Base-by-base conservation (phyloP, 2,797 vertebrate species). In the Lacerta agilis region DNA sequence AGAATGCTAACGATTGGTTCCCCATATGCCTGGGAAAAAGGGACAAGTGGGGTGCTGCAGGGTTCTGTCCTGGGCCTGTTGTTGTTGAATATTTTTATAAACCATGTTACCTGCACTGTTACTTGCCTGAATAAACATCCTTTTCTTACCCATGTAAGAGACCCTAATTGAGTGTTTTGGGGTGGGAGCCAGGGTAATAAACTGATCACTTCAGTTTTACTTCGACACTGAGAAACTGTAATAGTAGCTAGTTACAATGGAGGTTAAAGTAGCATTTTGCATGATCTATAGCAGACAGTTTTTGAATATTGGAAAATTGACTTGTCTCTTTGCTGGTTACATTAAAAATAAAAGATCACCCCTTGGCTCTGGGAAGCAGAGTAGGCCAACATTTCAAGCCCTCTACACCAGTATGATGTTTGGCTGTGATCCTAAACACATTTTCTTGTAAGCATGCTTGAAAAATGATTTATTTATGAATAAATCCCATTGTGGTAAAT, bases 381-480 rank as follows among this genome's bases (percentile, higher is more conserved):
- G 38, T 0, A 86, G n/a, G 45, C 45, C 45, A 71, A 64, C 23
- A 64, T 64, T 76, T 85, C 61, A 41, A 55, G 13, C 25, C 43
- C 38, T 33, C 11, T 58, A 18, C 8, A 58, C 45, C 80, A 18
- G n/a, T 61, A 67, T 25, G 33, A 18, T 61, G 33, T 73, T 76
- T 86, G 66, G 33, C 45, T 86, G 77, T 86, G 83, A 80, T 69
- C 67, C 45, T 71, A 86, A 86, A 80, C 45, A 41, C 77, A 72
- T 86, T 86, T 80, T 79, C 75, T 86, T 86, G 85, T 86, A 80
- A 80, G 67, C 33, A 41, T 13, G 33, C 64, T 80, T 79, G 66
- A 79, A 38, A 86, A 55, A 80, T 80, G 7, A 86, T 86, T 86
- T 86, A 86, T 86, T 79, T 79, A 86, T 86, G 23, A 58, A 45